Evolutionary conservation across 2,888 invertebrate species (phyloP).

Genomic region (Helicoverpa assulta): DNA sequence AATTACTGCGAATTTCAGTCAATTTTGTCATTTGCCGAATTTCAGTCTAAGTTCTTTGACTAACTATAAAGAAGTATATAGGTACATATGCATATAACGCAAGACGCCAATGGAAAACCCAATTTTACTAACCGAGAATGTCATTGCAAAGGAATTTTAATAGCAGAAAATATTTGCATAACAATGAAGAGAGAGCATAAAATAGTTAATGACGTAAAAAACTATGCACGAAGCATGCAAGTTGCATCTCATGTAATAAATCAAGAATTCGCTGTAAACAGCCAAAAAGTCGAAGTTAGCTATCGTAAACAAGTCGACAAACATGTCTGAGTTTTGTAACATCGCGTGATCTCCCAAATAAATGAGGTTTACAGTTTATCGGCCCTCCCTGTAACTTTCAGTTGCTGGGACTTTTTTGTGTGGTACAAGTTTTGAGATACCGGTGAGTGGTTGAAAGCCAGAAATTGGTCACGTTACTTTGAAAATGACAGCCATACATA

Average conservation of each 20-base stretch:
- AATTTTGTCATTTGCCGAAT: too few species aligned
- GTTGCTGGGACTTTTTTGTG: slow-evolving; percentile 60
- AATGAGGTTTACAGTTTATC: slow-evolving; percentile 76
- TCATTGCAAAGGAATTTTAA: slow-evolving; percentile 29
- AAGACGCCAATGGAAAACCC: background rate
- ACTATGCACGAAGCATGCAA: slow-evolving; percentile 26
- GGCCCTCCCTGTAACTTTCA: slow-evolving; percentile 78
- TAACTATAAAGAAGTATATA: too few species aligned
- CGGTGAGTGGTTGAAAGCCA: slow-evolving; percentile 5
- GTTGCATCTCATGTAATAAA: slow-evolving; percentile 22
- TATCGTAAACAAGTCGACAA: slow-evolving; percentile 66
- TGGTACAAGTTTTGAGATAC: slow-evolving; percentile 39
- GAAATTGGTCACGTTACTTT: too few species aligned
- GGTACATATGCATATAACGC: too few species aligned
- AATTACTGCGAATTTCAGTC: too few species aligned
- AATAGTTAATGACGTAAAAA: slow-evolving; percentile 14
- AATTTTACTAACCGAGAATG: slow-evolving; percentile 20
- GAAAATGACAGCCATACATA: too few species aligned
- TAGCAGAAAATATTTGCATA: slow-evolving; percentile 20
- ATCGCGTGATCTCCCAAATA: slow-evolving; percentile 86
- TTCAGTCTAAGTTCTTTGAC: too few species aligned
- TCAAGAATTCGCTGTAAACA: slow-evolving; percentile 12
- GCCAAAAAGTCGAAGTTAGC: slow-evolving; percentile 18
- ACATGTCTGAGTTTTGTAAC: slow-evolving; percentile 69
- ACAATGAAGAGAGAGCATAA: slow-evolving; percentile 7